Conservation (phyloP, 1,140 invertebrate species). For the Macrobrachium nipponense region DNA sequence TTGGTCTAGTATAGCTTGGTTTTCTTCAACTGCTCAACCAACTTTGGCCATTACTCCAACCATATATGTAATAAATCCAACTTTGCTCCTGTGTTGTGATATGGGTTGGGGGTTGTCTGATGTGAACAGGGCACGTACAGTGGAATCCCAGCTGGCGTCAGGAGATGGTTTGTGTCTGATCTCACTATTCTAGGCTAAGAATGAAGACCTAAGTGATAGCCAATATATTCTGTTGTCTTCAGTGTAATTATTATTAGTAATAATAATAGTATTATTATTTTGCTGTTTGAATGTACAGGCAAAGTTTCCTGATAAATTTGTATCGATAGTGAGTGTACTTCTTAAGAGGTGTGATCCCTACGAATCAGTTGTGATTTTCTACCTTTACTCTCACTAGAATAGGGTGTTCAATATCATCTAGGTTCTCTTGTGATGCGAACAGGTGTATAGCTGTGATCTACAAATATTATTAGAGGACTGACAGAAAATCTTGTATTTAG, state of each 20-base stretch:
- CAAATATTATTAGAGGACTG: too few species aligned
- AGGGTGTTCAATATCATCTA: too few species aligned
- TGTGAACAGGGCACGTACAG: conserved; percentile 25
- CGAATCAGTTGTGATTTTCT: too few species aligned
- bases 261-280: conserved; percentile 45
- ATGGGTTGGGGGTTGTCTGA: conserved; percentile 34
- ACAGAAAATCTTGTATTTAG: too few species aligned
- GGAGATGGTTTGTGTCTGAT: conserved; percentile 52
- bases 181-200: conserved; percentile 60
- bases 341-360: too few species aligned
- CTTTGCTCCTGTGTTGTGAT: conserved; percentile 51
- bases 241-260: conserved; percentile 58
- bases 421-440: too few species aligned
- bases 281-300: conserved; percentile 14
- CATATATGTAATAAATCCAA: background rate
- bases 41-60: conserved; percentile 5
- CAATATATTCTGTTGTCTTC: conserved; percentile 56
- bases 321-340: too few species aligned
- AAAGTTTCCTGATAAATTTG: too few species aligned
- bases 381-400: too few species aligned
- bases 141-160: conserved; percentile 36
- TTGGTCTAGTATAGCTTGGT: background rate
- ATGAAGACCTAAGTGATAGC: conserved; percentile 58
- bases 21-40: conserved; percentile 14
- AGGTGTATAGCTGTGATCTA: too few species aligned